A percentile compares a stretch with the other conserved stretches of the same genome.
Conservation (phyloP, 2,888 invertebrate genomes). For the Pollenia amentaria region DNA sequence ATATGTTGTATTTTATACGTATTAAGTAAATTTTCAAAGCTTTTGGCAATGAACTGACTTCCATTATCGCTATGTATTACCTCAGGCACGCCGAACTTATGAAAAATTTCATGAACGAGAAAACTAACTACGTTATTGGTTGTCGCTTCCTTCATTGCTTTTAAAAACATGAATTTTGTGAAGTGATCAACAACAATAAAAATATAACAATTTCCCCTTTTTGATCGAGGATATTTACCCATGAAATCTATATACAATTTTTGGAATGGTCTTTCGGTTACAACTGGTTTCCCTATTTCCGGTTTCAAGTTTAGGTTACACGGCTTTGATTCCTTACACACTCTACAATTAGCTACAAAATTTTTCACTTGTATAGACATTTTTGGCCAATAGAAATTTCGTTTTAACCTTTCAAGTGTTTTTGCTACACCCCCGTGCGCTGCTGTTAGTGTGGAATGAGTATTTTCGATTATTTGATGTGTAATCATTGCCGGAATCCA, state of each 20-base stretch:
- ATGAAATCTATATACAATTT: neutral
- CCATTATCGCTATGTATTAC: neutral
- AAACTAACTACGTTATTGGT: too few relatives aligned
- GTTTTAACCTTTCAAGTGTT: neutral
- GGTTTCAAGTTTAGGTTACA: neutral
- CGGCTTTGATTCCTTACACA: conserved; percentile 8
- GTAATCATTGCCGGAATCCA: too few relatives aligned
- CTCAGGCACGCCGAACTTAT: neutral
- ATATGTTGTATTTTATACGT: too few relatives aligned
- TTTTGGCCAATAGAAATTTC: conserved; percentile 2
- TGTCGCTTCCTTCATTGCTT: conserved; percentile 58
- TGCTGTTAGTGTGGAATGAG: neutral
- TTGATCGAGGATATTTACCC: conserved; percentile 9
- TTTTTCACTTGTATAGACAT: neutral
- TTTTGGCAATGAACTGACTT: too few relatives aligned
- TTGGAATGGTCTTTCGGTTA: conserved; percentile 15
- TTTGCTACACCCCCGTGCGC: conserved; percentile 1
- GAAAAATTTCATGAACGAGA: neutral
- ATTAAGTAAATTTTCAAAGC: too few relatives aligned
- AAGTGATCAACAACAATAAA: neutral
- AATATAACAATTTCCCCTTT: conserved; percentile 22
- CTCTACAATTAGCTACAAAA: neutral
- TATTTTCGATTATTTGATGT: neutral
- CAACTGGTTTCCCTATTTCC: neutral
- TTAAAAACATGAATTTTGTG: too few relatives aligned